phyloP scores from a whole-genome alignment of 2,113 vertebrate genomes.

The Xenopus borealis region DNA sequence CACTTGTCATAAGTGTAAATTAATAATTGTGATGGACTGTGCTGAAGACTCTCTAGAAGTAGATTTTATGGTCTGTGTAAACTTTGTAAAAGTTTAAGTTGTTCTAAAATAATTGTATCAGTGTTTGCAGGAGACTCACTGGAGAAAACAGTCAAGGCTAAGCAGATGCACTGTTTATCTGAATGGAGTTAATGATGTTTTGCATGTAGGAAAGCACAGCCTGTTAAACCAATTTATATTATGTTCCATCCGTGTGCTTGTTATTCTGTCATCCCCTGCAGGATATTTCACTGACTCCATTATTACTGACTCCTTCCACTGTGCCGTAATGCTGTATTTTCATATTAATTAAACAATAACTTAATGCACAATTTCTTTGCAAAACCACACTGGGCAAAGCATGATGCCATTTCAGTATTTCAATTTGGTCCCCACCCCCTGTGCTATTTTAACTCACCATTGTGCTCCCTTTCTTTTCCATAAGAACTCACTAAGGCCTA shows the following conservation, averaged over 20 bases:
- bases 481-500: no score
- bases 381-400: accelerated
- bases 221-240: conserved; percentile 49
- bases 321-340: conserved; percentile 46
- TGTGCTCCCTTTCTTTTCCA: no score
- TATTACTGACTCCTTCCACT: conserved; percentile 48
- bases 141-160: no score
- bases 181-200: conserved; percentile 53
- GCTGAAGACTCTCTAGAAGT: no score
- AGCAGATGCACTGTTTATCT: conserved; percentile 32
- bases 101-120: no score
- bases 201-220: conserved; percentile 47
- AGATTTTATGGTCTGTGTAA: no score
- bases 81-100: no score
- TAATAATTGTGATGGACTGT: no score
- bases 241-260: conserved; percentile 45
- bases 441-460: background rate
- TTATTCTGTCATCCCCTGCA: conserved; percentile 53
- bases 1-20: no score
- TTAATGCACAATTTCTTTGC: conserved; percentile 41
- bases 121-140: no score
- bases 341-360: conserved; percentile 41
- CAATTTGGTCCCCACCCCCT: background rate
- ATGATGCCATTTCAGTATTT: background rate
- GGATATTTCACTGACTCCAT: conserved; percentile 50